A percentile compares a stretch with the other conserved stretches of the same genome.
These are phyloP conservation scores for Rhinoptilus africanus DNA, from an alignment of 2,113 vertebrate genomes.

Conservation along the genomic window DNA sequence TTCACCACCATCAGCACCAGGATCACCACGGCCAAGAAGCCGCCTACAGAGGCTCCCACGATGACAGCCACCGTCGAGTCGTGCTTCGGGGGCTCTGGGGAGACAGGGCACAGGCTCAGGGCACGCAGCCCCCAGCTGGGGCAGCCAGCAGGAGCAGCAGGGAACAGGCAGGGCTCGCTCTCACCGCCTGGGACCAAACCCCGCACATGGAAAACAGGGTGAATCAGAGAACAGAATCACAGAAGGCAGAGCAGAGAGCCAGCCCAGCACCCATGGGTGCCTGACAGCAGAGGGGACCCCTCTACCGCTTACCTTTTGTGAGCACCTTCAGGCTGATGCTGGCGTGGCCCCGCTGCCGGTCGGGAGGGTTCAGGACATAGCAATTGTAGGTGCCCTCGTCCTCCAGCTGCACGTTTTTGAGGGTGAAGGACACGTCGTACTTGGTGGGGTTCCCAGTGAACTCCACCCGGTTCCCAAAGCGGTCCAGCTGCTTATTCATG, in stretches of 20 bases:
- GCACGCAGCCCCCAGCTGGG: neutral
- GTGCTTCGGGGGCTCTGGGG: constrained; percentile 85
- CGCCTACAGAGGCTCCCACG: constrained; percentile 91
- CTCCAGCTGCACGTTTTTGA: constrained; percentile 84
- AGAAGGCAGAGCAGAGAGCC: neutral
- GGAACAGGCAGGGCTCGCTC: neutral
- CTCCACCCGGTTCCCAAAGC: constrained; percentile 86
- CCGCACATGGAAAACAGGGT: rapidly evolving
- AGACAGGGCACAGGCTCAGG: neutral
- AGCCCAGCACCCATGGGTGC: neutral
- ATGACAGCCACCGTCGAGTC: constrained; percentile 94
- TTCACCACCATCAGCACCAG: constrained; percentile 93
- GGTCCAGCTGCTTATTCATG: constrained; percentile 77
- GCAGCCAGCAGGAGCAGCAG: rapidly evolving
- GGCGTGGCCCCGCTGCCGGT: constrained; percentile 85
- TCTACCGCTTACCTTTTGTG: constrained; percentile 81
- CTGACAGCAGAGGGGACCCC: neutral
- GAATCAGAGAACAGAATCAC: neutral
- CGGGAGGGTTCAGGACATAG: constrained; percentile 90
- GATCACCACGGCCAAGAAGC: constrained; percentile 90
- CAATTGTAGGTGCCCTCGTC: constrained; percentile 90
- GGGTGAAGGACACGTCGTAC: constrained; percentile 89
- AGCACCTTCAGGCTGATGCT: constrained; percentile 83
- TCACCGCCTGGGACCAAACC: neutral
- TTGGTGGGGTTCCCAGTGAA: constrained; percentile 91